These are phyloP conservation scores for Cariama cristata DNA, from an alignment of 2,113 vertebrate species.

Conservation along the genomic window DNA sequence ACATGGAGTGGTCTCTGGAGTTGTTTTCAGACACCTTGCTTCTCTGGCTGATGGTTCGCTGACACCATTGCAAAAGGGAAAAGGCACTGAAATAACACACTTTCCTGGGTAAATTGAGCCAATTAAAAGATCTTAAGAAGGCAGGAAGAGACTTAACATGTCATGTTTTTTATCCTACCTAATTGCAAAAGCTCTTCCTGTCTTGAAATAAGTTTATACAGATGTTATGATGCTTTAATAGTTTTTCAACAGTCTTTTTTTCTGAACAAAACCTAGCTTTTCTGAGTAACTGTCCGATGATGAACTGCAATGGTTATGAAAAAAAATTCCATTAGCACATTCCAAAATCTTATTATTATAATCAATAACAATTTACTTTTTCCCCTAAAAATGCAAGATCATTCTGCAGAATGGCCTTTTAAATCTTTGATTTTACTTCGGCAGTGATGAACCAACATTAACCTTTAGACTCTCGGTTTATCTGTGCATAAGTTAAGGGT, in stretches of 20 bases:
- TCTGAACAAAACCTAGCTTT: neutral
- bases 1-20: neutral
- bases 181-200: neutral
- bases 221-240: neutral
- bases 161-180: neutral
- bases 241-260: neutral
- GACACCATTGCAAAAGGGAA: neutral
- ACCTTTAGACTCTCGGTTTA: conserved; percentile 18
- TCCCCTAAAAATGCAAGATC: neutral
- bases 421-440: conserved; percentile 43
- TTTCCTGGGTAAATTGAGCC: neutral
- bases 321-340: neutral
- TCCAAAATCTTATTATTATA: neutral
- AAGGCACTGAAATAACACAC: neutral
- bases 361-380: conserved; percentile 5
- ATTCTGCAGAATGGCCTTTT: conserved; percentile 28
- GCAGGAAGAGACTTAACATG: neutral
- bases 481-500: conserved; percentile 39
- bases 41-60: neutral
- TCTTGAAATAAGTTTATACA: neutral
- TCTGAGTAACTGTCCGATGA: neutral
- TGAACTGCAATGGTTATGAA: neutral
- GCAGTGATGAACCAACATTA: conserved; percentile 23
- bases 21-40: neutral
- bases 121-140: neutral